Evolutionary conservation across 2,113 vertebrate species (phyloP).

Genomic region (Serinus canaria): DNA sequence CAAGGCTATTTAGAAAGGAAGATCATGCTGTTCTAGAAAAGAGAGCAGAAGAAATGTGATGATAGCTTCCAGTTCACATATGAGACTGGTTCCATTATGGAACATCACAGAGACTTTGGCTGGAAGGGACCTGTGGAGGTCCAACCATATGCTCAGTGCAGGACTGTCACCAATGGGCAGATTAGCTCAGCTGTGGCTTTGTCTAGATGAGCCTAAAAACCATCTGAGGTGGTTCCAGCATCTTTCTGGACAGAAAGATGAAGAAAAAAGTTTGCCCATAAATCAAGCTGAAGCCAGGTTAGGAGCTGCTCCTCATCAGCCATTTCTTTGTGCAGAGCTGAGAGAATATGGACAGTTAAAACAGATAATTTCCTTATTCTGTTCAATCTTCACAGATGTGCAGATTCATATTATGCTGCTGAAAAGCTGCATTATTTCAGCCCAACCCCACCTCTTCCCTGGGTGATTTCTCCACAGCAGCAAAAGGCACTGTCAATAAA

Average conservation of each 20-base stretch:
- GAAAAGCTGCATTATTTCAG: neutral
- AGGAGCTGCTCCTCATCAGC: slow-evolving; percentile 3
- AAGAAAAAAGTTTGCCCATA: neutral
- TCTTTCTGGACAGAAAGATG: neutral
- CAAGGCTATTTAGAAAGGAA: neutral
- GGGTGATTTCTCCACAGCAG: neutral
- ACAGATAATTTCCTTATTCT: neutral
- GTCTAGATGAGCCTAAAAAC: neutral
- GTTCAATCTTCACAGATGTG: neutral
- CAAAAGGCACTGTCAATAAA: neutral
- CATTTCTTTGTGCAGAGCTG: neutral
- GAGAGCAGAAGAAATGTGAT: neutral
- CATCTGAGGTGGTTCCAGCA: neutral
- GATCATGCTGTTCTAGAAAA: neutral
- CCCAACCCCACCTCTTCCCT: neutral
- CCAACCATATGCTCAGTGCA: neutral
- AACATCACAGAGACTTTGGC: neutral
- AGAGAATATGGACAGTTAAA: neutral
- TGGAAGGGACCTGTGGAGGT: neutral
- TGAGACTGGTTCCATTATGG: slow-evolving; percentile 39
- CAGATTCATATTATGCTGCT: neutral
- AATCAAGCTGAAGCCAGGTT: slow-evolving; percentile 22
- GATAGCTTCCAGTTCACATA: neutral
- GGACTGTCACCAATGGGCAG: neutral
- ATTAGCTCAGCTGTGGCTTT: neutral